Conservation (phyloP, 2,888 invertebrate species). For the Parasteatoda lunata region DNA sequence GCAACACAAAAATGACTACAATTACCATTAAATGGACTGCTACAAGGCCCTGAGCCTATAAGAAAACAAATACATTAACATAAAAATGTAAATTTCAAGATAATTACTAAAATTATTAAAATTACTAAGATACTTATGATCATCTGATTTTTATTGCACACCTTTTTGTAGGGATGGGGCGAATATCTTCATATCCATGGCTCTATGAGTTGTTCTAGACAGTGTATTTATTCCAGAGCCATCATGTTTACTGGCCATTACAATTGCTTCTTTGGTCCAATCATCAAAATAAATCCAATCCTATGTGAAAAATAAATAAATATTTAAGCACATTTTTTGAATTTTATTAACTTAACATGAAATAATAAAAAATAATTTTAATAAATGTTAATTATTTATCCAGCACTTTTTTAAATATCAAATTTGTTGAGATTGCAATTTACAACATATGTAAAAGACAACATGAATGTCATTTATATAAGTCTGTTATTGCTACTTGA, state of each 20-base stretch:
- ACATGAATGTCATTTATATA: too few relatives aligned
- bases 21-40: conserved; percentile 73
- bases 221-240: conserved; percentile 80
- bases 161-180: conserved; percentile 61
- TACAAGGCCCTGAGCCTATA: conserved; percentile 83
- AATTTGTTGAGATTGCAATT: too few relatives aligned
- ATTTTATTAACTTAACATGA: too few relatives aligned
- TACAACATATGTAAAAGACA: too few relatives aligned
- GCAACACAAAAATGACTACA: conserved; percentile 88
- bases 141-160: conserved; percentile 10
- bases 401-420: too few relatives aligned
- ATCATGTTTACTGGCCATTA: conserved; percentile 85
- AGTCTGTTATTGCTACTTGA: too few relatives aligned
- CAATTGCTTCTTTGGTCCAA: conserved; percentile 85
- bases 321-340: background rate
- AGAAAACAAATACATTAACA: background rate
- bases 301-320: conserved; percentile 68
- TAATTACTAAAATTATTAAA: too few relatives aligned
- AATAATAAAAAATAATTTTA: background rate
- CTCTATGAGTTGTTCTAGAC: conserved; percentile 80
- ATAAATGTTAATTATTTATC: background rate
- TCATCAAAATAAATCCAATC: conserved; percentile 92
- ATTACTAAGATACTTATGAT: background rate
- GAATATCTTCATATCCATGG: conserved; percentile 85
- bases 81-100: too few relatives aligned